Percentiles rank a stretch among this genome's conserved stretches.
Evolutionary conservation across 2,888 invertebrate species (phyloP).

Genomic region (Drosophila basisetae): DNA sequence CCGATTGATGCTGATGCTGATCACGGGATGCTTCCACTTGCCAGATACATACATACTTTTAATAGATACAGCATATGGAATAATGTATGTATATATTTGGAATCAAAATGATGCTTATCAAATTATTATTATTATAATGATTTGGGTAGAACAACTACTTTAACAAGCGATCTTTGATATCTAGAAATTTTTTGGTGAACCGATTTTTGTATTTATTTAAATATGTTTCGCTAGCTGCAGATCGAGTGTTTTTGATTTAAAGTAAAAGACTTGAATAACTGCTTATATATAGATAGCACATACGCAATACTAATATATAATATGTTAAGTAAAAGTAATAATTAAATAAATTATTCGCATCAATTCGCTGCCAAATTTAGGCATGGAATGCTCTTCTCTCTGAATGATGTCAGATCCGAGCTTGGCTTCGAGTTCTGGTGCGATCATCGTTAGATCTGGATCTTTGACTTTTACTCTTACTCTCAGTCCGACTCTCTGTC

Average conservation of each 20-base stretch:
- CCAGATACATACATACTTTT: not conserved
- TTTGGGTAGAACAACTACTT: not conserved
- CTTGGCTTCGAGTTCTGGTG: conserved; percentile 21
- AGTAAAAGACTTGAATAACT: not conserved
- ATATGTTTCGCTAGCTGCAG: not conserved
- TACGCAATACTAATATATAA: not conserved
- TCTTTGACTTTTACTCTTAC: conserved; percentile 4
- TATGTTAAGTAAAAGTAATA: conserved; percentile 20
- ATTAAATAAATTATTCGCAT: conserved; percentile 32
- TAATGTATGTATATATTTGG: not conserved
- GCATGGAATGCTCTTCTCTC: conserved; percentile 20
- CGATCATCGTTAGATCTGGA: conserved; percentile 46
- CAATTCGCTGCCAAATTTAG: conserved; percentile 49
- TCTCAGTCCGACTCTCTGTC: not conserved
- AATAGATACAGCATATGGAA: not conserved
- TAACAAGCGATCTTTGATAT: not conserved
- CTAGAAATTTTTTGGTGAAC: not conserved
- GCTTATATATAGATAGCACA: not conserved
- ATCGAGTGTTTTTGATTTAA: not conserved
- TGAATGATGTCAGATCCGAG: conserved; percentile 54
- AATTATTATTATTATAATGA: not conserved
- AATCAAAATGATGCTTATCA: not conserved
- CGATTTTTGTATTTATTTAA: not conserved
- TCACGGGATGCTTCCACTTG: not conserved
- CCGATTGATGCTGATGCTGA: conserved; percentile 1